phyloP scores from a whole-genome alignment of 2,797 vertebrate species.

The Eurystomus glaucurus region DNA sequence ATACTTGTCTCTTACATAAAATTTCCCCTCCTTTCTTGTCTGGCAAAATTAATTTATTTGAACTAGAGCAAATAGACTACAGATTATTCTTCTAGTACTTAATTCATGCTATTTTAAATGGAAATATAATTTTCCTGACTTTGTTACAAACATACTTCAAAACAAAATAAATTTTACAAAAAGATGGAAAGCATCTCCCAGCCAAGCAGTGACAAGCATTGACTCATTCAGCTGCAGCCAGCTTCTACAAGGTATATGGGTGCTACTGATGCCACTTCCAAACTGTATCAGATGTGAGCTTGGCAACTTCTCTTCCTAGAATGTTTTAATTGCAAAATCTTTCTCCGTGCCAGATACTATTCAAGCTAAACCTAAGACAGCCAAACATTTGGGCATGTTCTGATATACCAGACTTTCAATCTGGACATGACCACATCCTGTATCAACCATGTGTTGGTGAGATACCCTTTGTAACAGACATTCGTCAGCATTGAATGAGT shows the following conservation, averaged over 20 bases:
- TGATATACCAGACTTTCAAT: rapidly evolving
- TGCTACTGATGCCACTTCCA: neutral
- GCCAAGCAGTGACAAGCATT: neutral
- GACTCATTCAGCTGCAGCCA: neutral
- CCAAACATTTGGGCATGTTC: neutral
- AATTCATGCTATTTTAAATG: neutral
- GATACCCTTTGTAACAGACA: rapidly evolving
- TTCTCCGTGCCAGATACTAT: neutral
- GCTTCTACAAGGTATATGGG: neutral
- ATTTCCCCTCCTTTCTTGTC: neutral
- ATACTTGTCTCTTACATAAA: neutral
- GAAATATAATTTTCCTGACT: neutral
- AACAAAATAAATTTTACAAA: neutral
- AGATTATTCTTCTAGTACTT: neutral
- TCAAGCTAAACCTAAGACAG: neutral
- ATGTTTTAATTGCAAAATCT: neutral
- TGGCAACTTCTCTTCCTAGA: neutral
- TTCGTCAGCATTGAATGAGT: neutral
- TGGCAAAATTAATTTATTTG: conserved; percentile 4
- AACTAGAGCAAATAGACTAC: neutral
- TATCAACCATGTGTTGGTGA: neutral
- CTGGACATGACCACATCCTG: neutral
- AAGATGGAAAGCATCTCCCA: neutral
- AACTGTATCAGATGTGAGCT: neutral
- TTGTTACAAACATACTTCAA: neutral